Evolutionary conservation across 1,140 invertebrate species (phyloP).

Genomic region (Hypothenemus hampei): DNA sequence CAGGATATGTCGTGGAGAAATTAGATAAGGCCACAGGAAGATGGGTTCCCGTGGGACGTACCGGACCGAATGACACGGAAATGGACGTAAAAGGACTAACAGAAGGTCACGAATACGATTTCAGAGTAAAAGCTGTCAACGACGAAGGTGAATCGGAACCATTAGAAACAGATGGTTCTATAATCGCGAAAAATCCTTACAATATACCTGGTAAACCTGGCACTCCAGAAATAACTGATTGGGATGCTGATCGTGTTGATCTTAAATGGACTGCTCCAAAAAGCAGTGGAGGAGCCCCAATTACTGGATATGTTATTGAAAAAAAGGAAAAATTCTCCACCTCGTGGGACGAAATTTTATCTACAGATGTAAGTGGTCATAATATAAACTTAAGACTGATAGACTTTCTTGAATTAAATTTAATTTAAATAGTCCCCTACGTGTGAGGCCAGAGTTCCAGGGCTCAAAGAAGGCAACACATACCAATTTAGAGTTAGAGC

Average conservation of each 20-base stretch:
- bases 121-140: constrained; percentile 96
- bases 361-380: constrained; percentile 57
- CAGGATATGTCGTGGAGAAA: constrained; percentile 95
- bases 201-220: constrained; percentile 86
- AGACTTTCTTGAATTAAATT: not conserved
- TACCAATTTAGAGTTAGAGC: constrained; percentile 92
- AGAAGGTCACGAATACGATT: constrained; percentile 93
- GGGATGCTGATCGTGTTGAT: constrained; percentile 88
- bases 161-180: constrained; percentile 78
- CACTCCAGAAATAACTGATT: constrained; percentile 83
- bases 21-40: constrained; percentile 88
- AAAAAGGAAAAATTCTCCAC: constrained; percentile 90
- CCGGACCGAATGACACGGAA: constrained; percentile 77
- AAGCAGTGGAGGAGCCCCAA: constrained; percentile 87
- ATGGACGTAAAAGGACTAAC: constrained; percentile 87
- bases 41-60: constrained; percentile 87
- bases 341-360: constrained; percentile 84
- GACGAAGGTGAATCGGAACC: constrained; percentile 97
- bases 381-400: not conserved
- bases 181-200: constrained; percentile 91
- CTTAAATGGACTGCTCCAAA: constrained; percentile 91
- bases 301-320: constrained; percentile 94
- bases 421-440: constrained; percentile 59
- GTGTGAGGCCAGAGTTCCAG: constrained; percentile 76
- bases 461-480: constrained; percentile 83